Percentiles rank a stretch among this genome's conserved stretches.
phyloP scores from a whole-genome alignment of 2,113 vertebrate genomes.

The Microcebus jonahi region DNA sequence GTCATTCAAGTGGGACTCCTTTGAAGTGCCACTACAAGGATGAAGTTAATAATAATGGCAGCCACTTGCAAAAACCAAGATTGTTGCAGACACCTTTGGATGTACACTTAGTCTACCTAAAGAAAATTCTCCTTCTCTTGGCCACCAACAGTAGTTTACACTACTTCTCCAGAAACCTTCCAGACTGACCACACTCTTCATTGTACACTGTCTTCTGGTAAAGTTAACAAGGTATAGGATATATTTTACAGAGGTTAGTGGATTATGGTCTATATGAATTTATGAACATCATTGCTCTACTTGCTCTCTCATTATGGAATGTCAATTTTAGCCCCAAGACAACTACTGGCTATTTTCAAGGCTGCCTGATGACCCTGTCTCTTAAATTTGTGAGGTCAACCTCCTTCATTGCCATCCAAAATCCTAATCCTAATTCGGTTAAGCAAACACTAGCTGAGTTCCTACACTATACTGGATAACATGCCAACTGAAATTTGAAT shows the following conservation, averaged over 20 bases:
- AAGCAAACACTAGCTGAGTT: background rate
- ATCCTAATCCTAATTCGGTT: background rate
- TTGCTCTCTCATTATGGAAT: background rate
- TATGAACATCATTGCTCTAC: background rate
- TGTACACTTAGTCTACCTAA: background rate
- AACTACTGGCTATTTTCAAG: background rate
- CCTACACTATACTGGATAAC: background rate
- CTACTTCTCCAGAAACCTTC: background rate
- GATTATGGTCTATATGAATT: background rate
- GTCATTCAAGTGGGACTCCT: background rate
- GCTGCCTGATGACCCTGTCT: background rate
- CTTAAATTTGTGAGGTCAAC: background rate
- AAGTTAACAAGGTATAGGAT: background rate
- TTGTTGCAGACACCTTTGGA: background rate
- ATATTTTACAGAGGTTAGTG: background rate
- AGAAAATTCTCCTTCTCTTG: background rate
- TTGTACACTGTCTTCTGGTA: background rate
- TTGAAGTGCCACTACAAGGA: background rate
- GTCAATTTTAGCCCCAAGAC: background rate
- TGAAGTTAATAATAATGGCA: background rate
- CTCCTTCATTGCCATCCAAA: background rate
- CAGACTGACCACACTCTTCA: background rate
- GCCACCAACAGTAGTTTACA: fast-evolving
- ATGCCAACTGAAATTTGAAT: background rate
- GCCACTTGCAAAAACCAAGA: background rate